Evolutionary conservation across 2,888 invertebrate species (phyloP).

Genomic region (Zaprionus obscuricornis): DNA sequence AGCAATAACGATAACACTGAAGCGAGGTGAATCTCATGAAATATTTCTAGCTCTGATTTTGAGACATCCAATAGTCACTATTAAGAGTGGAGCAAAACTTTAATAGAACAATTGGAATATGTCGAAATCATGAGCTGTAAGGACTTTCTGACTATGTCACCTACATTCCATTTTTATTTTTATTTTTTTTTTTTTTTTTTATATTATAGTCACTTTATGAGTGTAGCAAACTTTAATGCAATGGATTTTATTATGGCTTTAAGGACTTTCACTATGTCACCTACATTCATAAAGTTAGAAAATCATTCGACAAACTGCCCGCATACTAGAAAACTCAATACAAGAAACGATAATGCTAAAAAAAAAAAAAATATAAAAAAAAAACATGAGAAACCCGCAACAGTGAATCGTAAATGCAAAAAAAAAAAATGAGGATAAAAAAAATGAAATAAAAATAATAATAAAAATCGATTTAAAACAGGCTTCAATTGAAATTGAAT

Average conservation of each 20-base stretch:
- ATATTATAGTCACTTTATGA: slow-evolving; percentile 5
- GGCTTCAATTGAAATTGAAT: slow-evolving; percentile 76
- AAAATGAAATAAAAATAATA: slow-evolving; percentile 62
- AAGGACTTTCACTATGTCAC: slow-evolving; percentile 34
- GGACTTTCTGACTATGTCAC: no score
- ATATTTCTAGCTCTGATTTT: no score
- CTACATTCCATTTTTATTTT: no score
- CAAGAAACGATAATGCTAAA: slow-evolving; percentile 22
- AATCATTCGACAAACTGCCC: slow-evolving; percentile 47
- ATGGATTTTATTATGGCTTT: slow-evolving; percentile 40
- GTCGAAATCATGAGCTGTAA: no score
- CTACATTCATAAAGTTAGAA: slow-evolving; percentile 28
- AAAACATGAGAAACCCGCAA: slow-evolving; percentile 10
- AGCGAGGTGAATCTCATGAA: no score
- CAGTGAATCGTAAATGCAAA: slow-evolving; percentile 32
- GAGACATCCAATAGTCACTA: no score
- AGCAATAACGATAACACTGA: no score
- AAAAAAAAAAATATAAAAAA: slow-evolving; percentile 1
- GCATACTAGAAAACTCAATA: slow-evolving; percentile 32
- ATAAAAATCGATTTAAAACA: slow-evolving; percentile 77
- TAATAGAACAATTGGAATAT: no score
- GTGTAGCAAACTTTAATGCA: slow-evolving; percentile 1
- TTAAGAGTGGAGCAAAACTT: no score
- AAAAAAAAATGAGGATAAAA: slow-evolving; percentile 11
- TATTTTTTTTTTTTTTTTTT: no score